Conservation (phyloP, 92 coral and sea anemone species). For the Chrysogorgia sp. region DNA sequence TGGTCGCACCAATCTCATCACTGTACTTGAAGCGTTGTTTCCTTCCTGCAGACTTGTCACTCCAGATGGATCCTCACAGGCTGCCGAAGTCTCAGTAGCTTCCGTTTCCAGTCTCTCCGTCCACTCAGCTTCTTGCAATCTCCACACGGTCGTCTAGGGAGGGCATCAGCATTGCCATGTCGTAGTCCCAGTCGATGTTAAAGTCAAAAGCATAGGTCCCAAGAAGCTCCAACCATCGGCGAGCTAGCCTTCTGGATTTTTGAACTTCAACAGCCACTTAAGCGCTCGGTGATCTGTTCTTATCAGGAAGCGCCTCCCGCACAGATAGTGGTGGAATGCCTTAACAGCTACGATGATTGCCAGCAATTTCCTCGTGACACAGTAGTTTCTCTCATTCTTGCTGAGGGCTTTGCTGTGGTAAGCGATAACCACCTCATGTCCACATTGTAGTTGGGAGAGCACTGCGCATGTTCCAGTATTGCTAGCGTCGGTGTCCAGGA, state of each 20-base stretch:
- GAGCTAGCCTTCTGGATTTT: slow-evolving; percentile 48
- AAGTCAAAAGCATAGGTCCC: slow-evolving; percentile 48
- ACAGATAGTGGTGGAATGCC: slow-evolving; percentile 56
- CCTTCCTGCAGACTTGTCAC: neutral
- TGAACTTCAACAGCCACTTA: slow-evolving; percentile 49
- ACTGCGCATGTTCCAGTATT: slow-evolving; percentile 52
- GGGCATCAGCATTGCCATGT: slow-evolving; percentile 58
- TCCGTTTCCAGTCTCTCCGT: neutral
- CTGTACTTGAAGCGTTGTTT: slow-evolving; percentile 6
- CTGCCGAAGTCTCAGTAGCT: neutral
- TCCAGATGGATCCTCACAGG: too few species aligned
- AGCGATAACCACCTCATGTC: slow-evolving; percentile 49
- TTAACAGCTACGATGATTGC: slow-evolving; percentile 53
- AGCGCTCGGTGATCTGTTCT: slow-evolving; percentile 55
- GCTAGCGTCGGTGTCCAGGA: slow-evolving; percentile 64
- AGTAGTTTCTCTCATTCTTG: slow-evolving; percentile 54
- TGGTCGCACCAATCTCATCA: neutral
- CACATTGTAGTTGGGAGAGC: slow-evolving; percentile 43
- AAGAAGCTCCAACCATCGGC: slow-evolving; percentile 49
- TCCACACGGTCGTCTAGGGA: slow-evolving; percentile 55
- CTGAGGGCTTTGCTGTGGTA: slow-evolving; percentile 49
- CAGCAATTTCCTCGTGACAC: slow-evolving; percentile 54
- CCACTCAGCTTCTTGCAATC: slow-evolving; percentile 45
- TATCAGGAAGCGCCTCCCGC: slow-evolving; percentile 43
- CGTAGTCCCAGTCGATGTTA: slow-evolving; percentile 43